Base-by-base conservation (phyloP, 2,113 vertebrate genomes). In the Sebastes schlegelii region DNA sequence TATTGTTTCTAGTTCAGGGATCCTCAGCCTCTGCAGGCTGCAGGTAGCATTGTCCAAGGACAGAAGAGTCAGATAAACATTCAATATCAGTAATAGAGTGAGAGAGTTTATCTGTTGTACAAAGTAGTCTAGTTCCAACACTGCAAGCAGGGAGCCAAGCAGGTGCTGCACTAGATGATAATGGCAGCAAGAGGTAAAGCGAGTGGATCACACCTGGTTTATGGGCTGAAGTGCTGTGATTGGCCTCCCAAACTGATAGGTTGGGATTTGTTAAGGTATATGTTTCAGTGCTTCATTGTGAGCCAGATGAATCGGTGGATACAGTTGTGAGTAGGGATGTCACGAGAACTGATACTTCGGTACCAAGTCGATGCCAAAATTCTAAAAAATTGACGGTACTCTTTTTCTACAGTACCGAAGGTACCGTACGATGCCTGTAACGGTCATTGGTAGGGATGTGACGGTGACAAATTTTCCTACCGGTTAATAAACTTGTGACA, bases 1-100 rank as follows among this genome's bases (percentile, higher is more conserved):
- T 68, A 66, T 72, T 80, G 46, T 68, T 63, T 77, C 19, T 68
- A 57, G 46, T 77, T 73, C 23, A 26, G 68, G 23, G 46, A 34
- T 34, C 34, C 34, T 34, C 34, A 34, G 83, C 49, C 65, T 69
- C 62, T 73, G 68, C 34, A 34, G 34, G 34, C 34, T 34, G 34
- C 9, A 60, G 60, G 21, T 6, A 4, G 9, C 52, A 12, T 45
- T 1, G 48, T 19, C 40, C 19, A 70, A 1, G 7, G 13, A 70
- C 49, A 77, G 48, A 48, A 19, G 21, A 49, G 19, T 49, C 16
- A 26, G 5, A 61, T 66, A 43, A 51, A 45, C 13, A 42, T 66
- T 48, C 19, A 74, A 79, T 69, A 65, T 43, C 51, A 68, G 16
- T 19, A 43, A 70, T 49, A n/a, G 12, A 23, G 26, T 10, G 12